Evolutionary conservation across 2,797 vertebrate species (phyloP).

Genomic region (Gadopsis marmoratus): DNA sequence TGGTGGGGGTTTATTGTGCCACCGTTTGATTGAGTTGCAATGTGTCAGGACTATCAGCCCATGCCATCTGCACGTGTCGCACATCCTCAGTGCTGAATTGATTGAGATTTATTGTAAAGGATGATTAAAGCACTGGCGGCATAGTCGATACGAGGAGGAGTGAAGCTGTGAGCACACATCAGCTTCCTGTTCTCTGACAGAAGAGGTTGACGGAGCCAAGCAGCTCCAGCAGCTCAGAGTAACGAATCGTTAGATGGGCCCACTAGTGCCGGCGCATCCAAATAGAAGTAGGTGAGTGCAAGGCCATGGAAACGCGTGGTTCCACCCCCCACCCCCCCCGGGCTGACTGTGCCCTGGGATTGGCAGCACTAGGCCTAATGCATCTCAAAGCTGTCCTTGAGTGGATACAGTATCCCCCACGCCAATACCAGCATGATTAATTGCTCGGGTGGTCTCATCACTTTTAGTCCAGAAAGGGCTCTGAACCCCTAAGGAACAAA

Average conservation of each 20-base stretch:
- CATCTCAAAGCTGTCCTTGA: constrained; percentile 76
- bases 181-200: constrained; percentile 71
- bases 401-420: constrained; percentile 72
- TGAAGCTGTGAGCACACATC: constrained; percentile 59
- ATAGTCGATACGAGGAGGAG: constrained; percentile 66
- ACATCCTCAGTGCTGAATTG: constrained; percentile 69
- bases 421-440: constrained; percentile 81
- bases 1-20: constrained; percentile 58
- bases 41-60: constrained; percentile 79
- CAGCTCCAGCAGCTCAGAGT: constrained; percentile 43
- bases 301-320: constrained; percentile 40
- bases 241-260: constrained; percentile 51
- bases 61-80: constrained; percentile 75
- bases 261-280: constrained; percentile 17
- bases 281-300: constrained; percentile 54
- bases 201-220: constrained; percentile 54
- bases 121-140: constrained; percentile 73
- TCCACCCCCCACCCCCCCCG: too few species aligned
- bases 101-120: constrained; percentile 82
- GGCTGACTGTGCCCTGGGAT: constrained; percentile 58
- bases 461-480: constrained; percentile 69
- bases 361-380: constrained; percentile 75
- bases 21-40: constrained; percentile 77
- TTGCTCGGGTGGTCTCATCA: constrained; percentile 73
- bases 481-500: constrained; percentile 72